Percentiles rank a stretch among this genome's conserved stretches.
phyloP scores from a whole-genome alignment of 2,888 invertebrate species.

The Apotomis turbidana region DNA sequence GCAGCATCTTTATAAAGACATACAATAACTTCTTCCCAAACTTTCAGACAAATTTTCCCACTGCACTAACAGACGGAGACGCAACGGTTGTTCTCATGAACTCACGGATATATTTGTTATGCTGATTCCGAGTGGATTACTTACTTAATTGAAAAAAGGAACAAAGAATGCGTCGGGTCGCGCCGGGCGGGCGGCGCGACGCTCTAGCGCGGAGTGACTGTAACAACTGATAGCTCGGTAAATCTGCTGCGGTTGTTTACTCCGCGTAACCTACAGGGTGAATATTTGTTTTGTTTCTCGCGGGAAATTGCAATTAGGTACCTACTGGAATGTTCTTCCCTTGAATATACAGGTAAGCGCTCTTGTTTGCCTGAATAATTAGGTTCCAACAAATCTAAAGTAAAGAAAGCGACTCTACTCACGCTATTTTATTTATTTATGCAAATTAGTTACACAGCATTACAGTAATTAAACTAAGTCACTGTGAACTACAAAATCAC shows the following conservation, averaged over 20 bases:
- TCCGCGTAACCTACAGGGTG: slow-evolving; percentile 23
- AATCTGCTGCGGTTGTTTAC: slow-evolving; percentile 37
- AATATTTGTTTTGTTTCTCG: slow-evolving; percentile 11
- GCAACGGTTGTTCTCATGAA: no score
- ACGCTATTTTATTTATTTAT: no score
- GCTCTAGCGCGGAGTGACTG: slow-evolving; percentile 23
- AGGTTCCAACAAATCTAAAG: no score
- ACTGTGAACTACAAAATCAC: no score
- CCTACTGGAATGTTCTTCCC: slow-evolving; percentile 5
- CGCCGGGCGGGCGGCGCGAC: slow-evolving; percentile 14
- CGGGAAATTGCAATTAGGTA: slow-evolving; percentile 8
- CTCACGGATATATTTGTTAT: slow-evolving; percentile 8
- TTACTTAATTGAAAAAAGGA: neutral
- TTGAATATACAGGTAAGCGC: neutral
- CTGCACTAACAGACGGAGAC: neutral
- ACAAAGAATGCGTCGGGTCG: neutral
- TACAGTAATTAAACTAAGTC: no score
- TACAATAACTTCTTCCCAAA: neutral
- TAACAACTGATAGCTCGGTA: slow-evolving; percentile 17
- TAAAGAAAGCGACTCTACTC: no score
- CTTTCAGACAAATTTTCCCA: neutral
- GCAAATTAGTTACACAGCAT: no score
- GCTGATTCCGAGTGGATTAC: neutral
- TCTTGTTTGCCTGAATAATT: neutral
- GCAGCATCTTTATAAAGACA: slow-evolving; percentile 2